These are phyloP conservation scores for Bilobella aurantiaca DNA, from an alignment of 1,140 invertebrate species.

Conservation along the genomic window DNA sequence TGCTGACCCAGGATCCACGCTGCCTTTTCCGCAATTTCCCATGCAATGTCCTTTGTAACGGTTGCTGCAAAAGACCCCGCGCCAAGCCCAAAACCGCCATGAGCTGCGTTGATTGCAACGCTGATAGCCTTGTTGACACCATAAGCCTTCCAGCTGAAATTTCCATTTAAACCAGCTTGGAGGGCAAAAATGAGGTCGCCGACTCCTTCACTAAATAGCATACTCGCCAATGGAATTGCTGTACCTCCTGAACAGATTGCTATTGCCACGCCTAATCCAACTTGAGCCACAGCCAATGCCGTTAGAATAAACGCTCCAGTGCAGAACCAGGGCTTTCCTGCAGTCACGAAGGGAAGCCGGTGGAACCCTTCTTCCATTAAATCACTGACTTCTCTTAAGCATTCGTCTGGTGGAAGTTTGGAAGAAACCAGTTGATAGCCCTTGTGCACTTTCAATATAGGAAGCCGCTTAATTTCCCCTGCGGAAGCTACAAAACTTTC, in stretches of 20 bases:
- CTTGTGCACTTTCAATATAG: not conserved
- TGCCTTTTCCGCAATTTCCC: slow-evolving; percentile 6
- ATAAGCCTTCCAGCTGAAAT: slow-evolving; percentile 11
- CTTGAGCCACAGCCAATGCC: not conserved
- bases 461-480: slow-evolving; percentile 2
- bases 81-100: not conserved
- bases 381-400: not conserved
- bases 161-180: slow-evolving; percentile 3
- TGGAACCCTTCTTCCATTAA: slow-evolving; percentile 6
- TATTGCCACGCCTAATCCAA: slow-evolving; percentile 1
- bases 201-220: slow-evolving; percentile 12
- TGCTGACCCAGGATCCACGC: not conserved
- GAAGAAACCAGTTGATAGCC: not conserved
- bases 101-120: not conserved
- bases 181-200: slow-evolving; percentile 9
- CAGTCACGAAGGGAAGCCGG: not conserved
- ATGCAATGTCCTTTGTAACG: not conserved
- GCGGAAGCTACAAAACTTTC: slow-evolving; percentile 1
- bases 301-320: slow-evolving; percentile 5
- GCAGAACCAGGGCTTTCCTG: slow-evolving; percentile 5
- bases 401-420: not conserved
- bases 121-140: slow-evolving; percentile 9
- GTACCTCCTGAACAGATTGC: slow-evolving; percentile 1
- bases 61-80: not conserved
- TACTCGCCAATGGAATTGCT: not conserved